Evolutionary conservation across 2,797 vertebrate species (phyloP), one percentile per base, ranked within the genome.

Genomic region (Rousettus madagascariensis): DNA sequence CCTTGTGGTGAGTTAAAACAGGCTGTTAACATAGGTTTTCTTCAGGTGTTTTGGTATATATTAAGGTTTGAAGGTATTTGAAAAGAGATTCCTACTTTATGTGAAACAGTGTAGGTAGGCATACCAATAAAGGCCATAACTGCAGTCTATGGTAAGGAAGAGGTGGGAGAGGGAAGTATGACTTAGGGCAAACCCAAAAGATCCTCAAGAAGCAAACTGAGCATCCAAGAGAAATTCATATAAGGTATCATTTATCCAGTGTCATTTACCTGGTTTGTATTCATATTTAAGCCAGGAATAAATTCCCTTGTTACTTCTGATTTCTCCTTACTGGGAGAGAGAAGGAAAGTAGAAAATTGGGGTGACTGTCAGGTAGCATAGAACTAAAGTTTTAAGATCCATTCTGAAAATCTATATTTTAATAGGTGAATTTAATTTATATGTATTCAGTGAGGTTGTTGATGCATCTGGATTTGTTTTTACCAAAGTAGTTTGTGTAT

Each of bases 361-460:
- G 79, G 8, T 53, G 41, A 46, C 19, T 77, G 8, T n/a, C 69
- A 16, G 13, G 43, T 61, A 46, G 20, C 6, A 11, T 3, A 61
- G 80, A 92, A 22, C 6, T 26, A 69, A 38, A 85, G 24, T 22
- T 78, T 87, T 65, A 63, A 33, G 17, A 46, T 75, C 30, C 26
- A 16, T 82, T 94, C 38, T 79, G 24, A 80, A 96, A 82, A 57
- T 66, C 6, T 53, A 22, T 80, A 33, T 66, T 93, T 91, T 80
- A 65, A 30, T 41, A 80, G 30, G 1, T 55, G n/a, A 49, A 6
- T 79, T 86, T 93, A 86, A 91, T 88, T 19, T 7, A 3, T 55
- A 49, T 28, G 8, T 63, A 57, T 68, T 69, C 77, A 82, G 38
- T 33, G 5, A 36, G 26, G 61, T 78, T 91, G 66, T 49, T 78